Base-by-base conservation (phyloP, 2,888 invertebrate species). In the Drosophila mercatorum region DNA sequence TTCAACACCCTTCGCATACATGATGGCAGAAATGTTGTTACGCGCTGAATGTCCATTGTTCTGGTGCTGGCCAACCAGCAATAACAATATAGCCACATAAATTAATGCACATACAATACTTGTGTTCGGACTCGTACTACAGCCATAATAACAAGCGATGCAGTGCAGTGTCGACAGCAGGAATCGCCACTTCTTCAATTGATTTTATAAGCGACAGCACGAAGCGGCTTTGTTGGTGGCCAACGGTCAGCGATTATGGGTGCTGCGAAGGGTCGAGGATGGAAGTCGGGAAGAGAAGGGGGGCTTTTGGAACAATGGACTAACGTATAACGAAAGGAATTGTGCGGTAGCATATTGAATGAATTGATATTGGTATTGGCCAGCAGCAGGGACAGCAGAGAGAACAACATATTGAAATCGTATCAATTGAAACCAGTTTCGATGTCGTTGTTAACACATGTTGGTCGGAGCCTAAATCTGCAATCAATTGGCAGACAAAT, bases 171-270 rank as follows among this genome's bases (percentile, higher is more conserved):
- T 85, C 88, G 83, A 89, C 83, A 83, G 78, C 80, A 85, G 86
- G 86, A 82, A 85, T 85, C 75, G 80, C 77, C 83, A 88, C 83
- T 80, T 83, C 74, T 88, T 75, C 86, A 89, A 76, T 80, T 80
- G 76, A 84, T 75, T 75, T 75, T 68, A 41, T 63, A 65, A 72
- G 56, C 57, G 65, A 44, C 68, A 63, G 46, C 47, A 59, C 43
- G 49, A 62, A 79, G 72, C 55, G 67, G 64, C 90, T 77, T 78
- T 88, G 85, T 72, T 88, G 80, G 86, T 88, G 90, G 86, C 71
- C 75, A 65, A 56, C 52, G 72, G 69, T 58, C 61, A 73, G 57
- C 51, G 68, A 49, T 68, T 67, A 47, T 40, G 43, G 59, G 41
- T 11, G 51, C 26, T 46, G 31, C 17, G 14, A 5, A 28, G 61